phyloP scores from a whole-genome alignment of 2,888 invertebrate genomes.

The Acanthococcus lagerstroemiae region DNA sequence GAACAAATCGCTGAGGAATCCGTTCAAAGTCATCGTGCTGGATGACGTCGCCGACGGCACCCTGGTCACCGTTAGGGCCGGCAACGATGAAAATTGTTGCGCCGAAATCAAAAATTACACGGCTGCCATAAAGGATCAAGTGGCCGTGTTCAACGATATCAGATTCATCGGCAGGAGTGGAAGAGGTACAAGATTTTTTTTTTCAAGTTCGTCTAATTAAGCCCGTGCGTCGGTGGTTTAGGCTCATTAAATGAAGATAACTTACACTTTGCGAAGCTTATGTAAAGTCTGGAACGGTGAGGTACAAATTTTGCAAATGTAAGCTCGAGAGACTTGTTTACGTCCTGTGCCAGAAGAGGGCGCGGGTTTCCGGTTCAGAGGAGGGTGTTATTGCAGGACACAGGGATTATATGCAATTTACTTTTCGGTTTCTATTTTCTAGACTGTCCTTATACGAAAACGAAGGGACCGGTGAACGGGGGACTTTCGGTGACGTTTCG shows the following conservation, averaged over 20 bases:
- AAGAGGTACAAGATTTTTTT: constrained; percentile 53
- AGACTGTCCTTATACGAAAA: too few species aligned
- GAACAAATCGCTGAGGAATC: constrained; percentile 91
- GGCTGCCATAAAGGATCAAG: constrained; percentile 93
- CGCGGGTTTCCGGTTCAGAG: too few species aligned
- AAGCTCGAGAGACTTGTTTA: too few species aligned
- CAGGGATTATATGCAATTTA: too few species aligned
- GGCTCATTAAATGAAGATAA: background rate
- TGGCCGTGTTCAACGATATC: constrained; percentile 97
- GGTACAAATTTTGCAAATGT: too few species aligned
- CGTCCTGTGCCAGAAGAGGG: too few species aligned
- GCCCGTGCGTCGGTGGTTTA: background rate
- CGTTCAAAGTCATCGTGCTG: constrained; percentile 89
- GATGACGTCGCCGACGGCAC: constrained; percentile 94
- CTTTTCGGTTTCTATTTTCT: too few species aligned
- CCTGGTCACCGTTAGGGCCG: constrained; percentile 82
- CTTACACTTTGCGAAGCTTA: too few species aligned
- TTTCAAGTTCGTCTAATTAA: background rate
- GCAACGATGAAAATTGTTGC: constrained; percentile 96
- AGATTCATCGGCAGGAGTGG: constrained; percentile 96
- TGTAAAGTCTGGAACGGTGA: too few species aligned
- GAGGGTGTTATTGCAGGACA: too few species aligned
- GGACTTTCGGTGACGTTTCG: too few species aligned
- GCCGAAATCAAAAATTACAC: constrained; percentile 89
- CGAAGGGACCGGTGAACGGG: too few species aligned